These are phyloP conservation scores for Perodicticus potto DNA, from an alignment of 2,797 vertebrate species.

Conservation along the genomic window DNA sequence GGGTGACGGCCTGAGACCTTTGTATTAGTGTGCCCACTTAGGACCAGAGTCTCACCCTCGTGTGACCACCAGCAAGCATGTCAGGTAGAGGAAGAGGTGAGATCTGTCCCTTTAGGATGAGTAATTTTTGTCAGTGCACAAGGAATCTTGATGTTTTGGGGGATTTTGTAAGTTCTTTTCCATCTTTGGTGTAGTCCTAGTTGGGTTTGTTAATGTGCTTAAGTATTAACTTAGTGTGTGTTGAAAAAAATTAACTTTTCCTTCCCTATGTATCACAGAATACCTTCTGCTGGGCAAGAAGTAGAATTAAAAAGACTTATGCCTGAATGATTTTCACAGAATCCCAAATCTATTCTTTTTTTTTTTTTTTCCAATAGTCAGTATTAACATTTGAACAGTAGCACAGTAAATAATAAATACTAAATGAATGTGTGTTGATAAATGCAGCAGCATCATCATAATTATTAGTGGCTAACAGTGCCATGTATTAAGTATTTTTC, in stretches of 20 bases:
- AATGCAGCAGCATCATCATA: neutral
- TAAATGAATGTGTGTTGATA: neutral
- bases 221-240: neutral
- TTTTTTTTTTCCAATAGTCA: neutral
- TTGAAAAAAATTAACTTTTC: neutral
- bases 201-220: neutral
- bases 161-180: neutral
- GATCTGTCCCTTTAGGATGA: neutral
- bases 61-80: neutral
- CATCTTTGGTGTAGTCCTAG: neutral
- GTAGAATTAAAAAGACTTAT: neutral
- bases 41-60: neutral
- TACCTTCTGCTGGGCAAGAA: neutral
- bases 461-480: neutral
- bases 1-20: neutral
- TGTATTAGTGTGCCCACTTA: rapidly evolving
- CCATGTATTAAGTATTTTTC: neutral
- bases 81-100: neutral
- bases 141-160: neutral
- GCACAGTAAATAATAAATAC: neutral
- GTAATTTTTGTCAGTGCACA: neutral
- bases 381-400: neutral
- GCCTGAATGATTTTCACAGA: neutral
- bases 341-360: neutral
- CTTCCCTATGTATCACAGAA: neutral